Conservation (phyloP, 1,140 invertebrate species). For the Drosophila rhopaloa region DNA sequence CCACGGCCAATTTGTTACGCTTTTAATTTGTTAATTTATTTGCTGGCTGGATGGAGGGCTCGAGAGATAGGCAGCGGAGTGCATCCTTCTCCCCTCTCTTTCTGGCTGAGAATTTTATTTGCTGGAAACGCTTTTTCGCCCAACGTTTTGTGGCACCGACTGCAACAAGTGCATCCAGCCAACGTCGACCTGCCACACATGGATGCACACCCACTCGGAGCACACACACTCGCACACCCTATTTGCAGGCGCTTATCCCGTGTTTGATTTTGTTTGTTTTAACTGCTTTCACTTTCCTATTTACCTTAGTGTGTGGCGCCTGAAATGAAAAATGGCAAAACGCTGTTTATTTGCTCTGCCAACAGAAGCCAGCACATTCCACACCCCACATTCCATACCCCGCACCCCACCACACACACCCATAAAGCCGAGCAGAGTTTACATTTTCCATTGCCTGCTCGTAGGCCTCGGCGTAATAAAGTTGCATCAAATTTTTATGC, state of each 20-base stretch:
- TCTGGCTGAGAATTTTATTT: conserved; percentile 44
- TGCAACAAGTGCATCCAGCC: conserved; percentile 73
- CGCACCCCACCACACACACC: background rate
- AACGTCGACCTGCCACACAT: conserved; percentile 50
- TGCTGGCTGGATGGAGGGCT: conserved; percentile 45
- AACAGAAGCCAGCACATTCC: conserved; percentile 45
- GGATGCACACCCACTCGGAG: conserved; percentile 19
- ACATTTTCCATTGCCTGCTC: conserved; percentile 41
- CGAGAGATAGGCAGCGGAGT: conserved; percentile 8
- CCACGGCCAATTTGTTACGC: conserved; percentile 73
- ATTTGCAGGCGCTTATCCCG: conserved; percentile 57
- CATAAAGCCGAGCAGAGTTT: conserved; percentile 8
- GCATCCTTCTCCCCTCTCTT: conserved; percentile 5
- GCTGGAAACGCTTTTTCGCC: conserved; percentile 53
- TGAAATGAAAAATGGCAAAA: conserved; percentile 76
- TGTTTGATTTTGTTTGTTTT: conserved; percentile 77
- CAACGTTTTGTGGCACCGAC: conserved; percentile 38
- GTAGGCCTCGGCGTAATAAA: conserved; percentile 52
- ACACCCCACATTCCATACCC: background rate
- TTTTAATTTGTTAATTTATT: conserved; percentile 83
- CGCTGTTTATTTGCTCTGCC: conserved; percentile 70
- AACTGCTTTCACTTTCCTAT: conserved; percentile 78
- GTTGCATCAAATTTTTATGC: conserved; percentile 37
- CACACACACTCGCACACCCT: conserved; percentile 11
- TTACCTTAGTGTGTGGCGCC: conserved; percentile 28